Percentiles rank a stretch among this genome's conserved stretches.
phyloP scores from a whole-genome alignment of 2,888 invertebrate species.

The Tenodera sinensis region DNA sequence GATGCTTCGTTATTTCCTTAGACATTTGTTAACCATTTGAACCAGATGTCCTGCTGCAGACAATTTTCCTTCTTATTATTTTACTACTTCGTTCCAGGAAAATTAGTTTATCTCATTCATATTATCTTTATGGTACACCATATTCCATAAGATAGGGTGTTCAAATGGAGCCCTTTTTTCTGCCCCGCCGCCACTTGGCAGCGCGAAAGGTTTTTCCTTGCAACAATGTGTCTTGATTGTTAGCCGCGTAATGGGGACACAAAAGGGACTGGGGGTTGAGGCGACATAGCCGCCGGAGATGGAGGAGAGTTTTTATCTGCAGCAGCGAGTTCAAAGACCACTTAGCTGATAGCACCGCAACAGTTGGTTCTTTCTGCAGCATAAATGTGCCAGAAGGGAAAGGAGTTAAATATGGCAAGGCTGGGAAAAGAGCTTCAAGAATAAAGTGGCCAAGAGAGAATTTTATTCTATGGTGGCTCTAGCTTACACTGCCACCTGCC shows the following conservation, averaged over 20 bases:
- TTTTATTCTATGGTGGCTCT: neutral
- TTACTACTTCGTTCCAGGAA: too few species aligned
- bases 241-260: neutral
- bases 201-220: neutral
- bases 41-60: too few species aligned
- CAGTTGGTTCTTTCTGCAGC: neutral
- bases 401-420: neutral
- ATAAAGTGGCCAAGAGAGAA: neutral
- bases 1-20: too few species aligned
- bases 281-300: neutral
- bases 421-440: neutral
- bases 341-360: neutral
- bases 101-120: too few species aligned
- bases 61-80: too few species aligned
- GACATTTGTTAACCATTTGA: too few species aligned
- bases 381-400: neutral
- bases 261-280: neutral
- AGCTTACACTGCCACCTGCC: too few species aligned
- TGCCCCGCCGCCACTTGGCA: neutral
- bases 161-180: neutral
- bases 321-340: neutral
- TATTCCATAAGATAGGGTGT: too few species aligned
- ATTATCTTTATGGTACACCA: too few species aligned
- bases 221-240: constrained; percentile 7
- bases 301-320: neutral